Percentiles rank a stretch among this genome's conserved stretches.
Evolutionary conservation across 2,113 vertebrate genomes (phyloP).

Genomic region (Chitala chitala): DNA sequence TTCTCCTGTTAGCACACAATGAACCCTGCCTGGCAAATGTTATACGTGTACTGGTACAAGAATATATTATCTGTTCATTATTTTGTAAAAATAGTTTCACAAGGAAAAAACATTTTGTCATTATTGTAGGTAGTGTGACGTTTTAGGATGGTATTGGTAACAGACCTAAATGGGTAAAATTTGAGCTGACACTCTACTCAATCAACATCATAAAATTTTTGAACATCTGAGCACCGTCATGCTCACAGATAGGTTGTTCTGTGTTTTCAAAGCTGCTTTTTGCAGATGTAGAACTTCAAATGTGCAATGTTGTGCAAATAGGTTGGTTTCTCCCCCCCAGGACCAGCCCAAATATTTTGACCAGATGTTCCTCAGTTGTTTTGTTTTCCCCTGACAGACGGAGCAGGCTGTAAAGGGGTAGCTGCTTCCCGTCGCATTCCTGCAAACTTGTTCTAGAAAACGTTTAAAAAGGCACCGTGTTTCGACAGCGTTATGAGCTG

Average conservation of each 20-base stretch:
- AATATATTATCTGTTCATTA: background rate
- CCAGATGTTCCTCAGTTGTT: slow-evolving; percentile 20
- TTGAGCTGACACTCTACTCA: too few relatives aligned
- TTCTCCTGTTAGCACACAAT: background rate
- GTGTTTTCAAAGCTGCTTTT: background rate
- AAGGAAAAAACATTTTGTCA: too few relatives aligned
- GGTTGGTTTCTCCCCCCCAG: slow-evolving; percentile 7
- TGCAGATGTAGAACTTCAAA: background rate
- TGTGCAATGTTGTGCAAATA: background rate
- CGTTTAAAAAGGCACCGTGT: background rate
- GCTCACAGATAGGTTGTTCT: slow-evolving; percentile 30
- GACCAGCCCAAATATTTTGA: background rate
- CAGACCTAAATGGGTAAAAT: too few relatives aligned
- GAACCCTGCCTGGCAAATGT: background rate
- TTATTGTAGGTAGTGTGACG: too few relatives aligned
- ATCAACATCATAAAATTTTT: too few relatives aligned
- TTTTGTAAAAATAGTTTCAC: background rate
- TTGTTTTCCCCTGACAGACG: slow-evolving; percentile 2
- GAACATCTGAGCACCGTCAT: slow-evolving; percentile 29
- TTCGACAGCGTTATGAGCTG: too few relatives aligned
- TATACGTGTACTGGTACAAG: background rate
- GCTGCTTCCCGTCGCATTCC: background rate
- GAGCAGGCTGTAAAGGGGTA: slow-evolving; percentile 2
- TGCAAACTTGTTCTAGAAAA: background rate
- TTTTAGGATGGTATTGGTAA: too few relatives aligned